A percentile compares a stretch with the other conserved stretches of the same genome.
phyloP scores from a whole-genome alignment of 1,140 invertebrate genomes.

The Drosophila hydei region DNA sequence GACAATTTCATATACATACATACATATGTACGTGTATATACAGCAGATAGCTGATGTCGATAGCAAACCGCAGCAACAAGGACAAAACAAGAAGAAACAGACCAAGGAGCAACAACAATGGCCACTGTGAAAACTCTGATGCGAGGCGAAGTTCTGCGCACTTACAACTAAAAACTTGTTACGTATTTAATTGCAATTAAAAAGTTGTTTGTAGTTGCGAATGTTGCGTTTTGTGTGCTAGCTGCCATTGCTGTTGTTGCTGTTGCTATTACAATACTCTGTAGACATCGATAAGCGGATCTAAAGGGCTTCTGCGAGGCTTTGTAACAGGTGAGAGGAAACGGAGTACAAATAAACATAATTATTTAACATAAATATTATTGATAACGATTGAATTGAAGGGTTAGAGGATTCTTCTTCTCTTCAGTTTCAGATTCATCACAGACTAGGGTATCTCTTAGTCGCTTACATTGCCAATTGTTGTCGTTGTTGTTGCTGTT shows the following conservation, averaged over 20 bases:
- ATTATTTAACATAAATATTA: too few relatives aligned
- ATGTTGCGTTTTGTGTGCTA: slow-evolving; percentile 51
- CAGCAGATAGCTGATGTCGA: slow-evolving; percentile 63
- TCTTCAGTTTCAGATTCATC: too few relatives aligned
- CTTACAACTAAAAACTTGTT: slow-evolving; percentile 83
- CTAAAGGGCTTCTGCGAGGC: neutral
- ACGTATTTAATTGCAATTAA: slow-evolving; percentile 83
- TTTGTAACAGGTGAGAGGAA: too few relatives aligned
- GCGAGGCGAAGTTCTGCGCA: slow-evolving; percentile 65
- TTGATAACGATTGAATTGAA: too few relatives aligned
- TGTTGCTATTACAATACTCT: slow-evolving; percentile 16
- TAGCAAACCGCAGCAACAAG: slow-evolving; percentile 60
- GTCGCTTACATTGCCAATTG: slow-evolving; percentile 5
- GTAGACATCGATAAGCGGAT: neutral
- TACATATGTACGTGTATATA: slow-evolving; percentile 23
- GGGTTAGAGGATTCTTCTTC: too few relatives aligned
- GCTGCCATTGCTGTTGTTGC: slow-evolving; percentile 29
- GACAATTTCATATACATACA: slow-evolving; percentile 69
- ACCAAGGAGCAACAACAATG: slow-evolving; percentile 42
- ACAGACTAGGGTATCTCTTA: neutral
- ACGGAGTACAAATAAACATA: too few relatives aligned
- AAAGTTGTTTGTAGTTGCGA: slow-evolving; percentile 81
- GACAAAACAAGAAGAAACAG: slow-evolving; percentile 28
- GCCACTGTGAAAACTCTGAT: slow-evolving; percentile 51
- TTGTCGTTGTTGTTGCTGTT: slow-evolving; percentile 26